These are phyloP conservation scores for Brenthis hecate DNA, from an alignment of 2,888 invertebrate genomes.

Conservation along the genomic window DNA sequence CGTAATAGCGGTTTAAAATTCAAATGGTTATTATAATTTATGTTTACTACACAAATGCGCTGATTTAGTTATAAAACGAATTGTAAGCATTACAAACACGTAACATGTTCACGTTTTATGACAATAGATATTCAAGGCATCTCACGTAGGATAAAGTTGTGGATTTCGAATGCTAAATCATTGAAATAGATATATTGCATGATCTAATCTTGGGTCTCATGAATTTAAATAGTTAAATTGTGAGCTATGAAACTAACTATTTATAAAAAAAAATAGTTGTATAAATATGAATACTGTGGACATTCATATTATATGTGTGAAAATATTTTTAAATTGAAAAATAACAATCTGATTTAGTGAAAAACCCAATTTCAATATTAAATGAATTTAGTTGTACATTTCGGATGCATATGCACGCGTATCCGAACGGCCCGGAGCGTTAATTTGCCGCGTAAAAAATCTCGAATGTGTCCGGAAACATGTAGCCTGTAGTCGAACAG, in stretches of 20 bases:
- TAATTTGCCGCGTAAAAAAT: conserved; percentile 72
- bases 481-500: conserved; percentile 74
- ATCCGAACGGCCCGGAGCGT: conserved; percentile 60
- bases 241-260: no score
- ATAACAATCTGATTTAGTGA: background rate
- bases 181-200: conserved; percentile 13
- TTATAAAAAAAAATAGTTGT: no score
- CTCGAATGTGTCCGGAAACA: conserved; percentile 69
- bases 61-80: conserved; percentile 25
- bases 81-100: conserved; percentile 21
- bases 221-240: conserved; percentile 1
- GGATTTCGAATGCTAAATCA: conserved; percentile 24
- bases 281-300: no score
- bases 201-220: background rate
- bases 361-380: conserved; percentile 10
- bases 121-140: conserved; percentile 25
- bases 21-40: background rate
- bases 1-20: background rate
- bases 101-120: conserved; percentile 22
- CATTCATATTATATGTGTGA: background rate
- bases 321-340: background rate
- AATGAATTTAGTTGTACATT: conserved; percentile 17
- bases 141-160: conserved; percentile 41
- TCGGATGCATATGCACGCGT: conserved; percentile 48
- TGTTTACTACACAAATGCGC: conserved; percentile 9